Evolutionary conservation across 2,113 vertebrate species (phyloP), one percentile per base, ranked within the genome.

Genomic region (Chionis minor): DNA sequence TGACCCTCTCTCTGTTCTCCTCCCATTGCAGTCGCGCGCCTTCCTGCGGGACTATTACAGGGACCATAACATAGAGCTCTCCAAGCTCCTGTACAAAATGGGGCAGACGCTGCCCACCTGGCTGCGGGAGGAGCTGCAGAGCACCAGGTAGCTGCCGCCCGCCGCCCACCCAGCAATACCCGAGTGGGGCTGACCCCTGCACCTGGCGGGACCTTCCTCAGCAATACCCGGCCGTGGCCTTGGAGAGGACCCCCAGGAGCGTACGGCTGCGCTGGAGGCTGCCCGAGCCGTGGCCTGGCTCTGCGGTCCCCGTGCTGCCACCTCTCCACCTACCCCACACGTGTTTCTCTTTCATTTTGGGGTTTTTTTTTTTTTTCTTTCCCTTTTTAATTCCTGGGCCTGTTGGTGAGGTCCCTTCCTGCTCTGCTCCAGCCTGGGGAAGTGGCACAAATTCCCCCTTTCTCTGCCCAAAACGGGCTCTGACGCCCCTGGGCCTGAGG

Each of bases 61-160:
- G 98, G 99, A 99, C 98, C 99, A 99, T 95, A 99, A 99, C 95
- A 98, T 99, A 2, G 99, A 99, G 97, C 98, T 99, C 55, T 99
- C 99, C 70, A 99, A 99, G 98, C 98, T 99, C 70, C 99, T 99
- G 89, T 99, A 99, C 98, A 99, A 99, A 94, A 99, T 99, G 98
- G 99, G 99, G 91, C 99, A 99, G 98, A 98, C 98, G 0, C 95
- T 99, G 93, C 99, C 99, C 97, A 99, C 98, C 90, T 99, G 99
- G 99, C 98, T 99, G 90, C 96, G 99, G 94, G 99, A 99, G 95
- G 99, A 99, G 93, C 98, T 99, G 93, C 99, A 99, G 97, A 99
- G 99, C 98, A 99, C 98, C 98, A 99, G 99, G 99, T 99, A 99
- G 99, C 97, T 84, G 33, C 33, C 27, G 93, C 94, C 83, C 22